phyloP scores from a whole-genome alignment of 1,140 invertebrate species.

The Drosophila tsacasi region DNA sequence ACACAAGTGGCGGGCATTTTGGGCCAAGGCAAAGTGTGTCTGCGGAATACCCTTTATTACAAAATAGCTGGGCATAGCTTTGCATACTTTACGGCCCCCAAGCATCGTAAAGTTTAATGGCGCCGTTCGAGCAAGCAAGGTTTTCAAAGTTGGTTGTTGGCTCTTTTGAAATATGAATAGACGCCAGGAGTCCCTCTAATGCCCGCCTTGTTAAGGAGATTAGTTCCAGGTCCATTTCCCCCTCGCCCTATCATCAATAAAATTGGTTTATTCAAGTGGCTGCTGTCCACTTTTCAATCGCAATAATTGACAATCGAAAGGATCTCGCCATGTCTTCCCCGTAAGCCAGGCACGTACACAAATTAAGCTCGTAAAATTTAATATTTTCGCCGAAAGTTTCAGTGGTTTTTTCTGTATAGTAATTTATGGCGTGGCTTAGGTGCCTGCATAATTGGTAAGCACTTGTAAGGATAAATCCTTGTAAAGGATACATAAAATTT shows the following conservation, averaged over 20 bases:
- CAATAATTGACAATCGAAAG: conserved; percentile 71
- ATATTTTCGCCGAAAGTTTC: conserved; percentile 69
- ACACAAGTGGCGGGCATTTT: conserved; percentile 56
- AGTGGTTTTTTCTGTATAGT: conserved; percentile 31
- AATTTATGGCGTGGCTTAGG: conserved; percentile 69
- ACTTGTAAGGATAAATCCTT: conserved; percentile 46
- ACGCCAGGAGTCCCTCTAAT: conserved; percentile 59
- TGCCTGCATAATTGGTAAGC: conserved; percentile 60
- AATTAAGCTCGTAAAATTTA: conserved; percentile 84
- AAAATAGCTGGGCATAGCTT: conserved; percentile 65
- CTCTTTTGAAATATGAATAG: conserved; percentile 81
- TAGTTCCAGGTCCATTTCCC: conserved; percentile 59
- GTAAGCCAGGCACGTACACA: conserved; percentile 70
- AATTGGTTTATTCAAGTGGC: conserved; percentile 77
- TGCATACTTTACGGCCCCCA: conserved; percentile 73
- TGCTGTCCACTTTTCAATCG: conserved; percentile 80
- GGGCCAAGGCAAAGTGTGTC: conserved; percentile 53
- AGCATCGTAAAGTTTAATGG: conserved; percentile 81
- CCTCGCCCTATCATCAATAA: conserved; percentile 57
- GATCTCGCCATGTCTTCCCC: conserved; percentile 14
- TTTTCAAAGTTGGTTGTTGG: conserved; percentile 53
- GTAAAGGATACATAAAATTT: conserved; percentile 64
- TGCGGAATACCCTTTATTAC: conserved; percentile 80
- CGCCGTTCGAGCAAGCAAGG: conserved; percentile 66
- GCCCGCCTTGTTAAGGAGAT: conserved; percentile 77